These are phyloP conservation scores for Chrosomus eos DNA, from an alignment of 2,797 vertebrate species.

Conservation along the genomic window DNA sequence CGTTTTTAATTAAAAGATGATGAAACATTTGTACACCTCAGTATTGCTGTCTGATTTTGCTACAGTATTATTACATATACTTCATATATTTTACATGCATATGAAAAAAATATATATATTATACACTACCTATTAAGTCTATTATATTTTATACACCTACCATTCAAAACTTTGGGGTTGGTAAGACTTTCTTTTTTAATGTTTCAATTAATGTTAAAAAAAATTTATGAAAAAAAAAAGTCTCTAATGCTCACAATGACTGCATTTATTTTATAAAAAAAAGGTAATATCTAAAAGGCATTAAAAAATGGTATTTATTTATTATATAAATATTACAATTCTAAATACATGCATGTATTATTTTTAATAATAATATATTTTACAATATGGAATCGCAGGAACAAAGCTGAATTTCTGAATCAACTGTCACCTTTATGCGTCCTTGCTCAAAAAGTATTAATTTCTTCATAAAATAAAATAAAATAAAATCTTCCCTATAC, in stretches of 20 bases:
- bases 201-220: too few relatives aligned
- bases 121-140: too few relatives aligned
- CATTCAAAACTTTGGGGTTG: neutral
- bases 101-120: neutral
- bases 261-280: neutral
- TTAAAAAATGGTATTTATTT: neutral
- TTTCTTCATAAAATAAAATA: neutral
- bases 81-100: neutral
- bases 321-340: neutral
- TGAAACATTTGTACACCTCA: conserved; percentile 71
- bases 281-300: neutral
- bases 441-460: neutral
- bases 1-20: conserved; percentile 78
- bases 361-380: neutral
- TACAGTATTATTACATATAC: neutral
- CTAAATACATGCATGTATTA: neutral
- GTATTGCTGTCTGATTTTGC: conserved; percentile 31
- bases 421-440: neutral
- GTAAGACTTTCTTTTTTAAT: neutral
- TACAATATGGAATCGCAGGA: too few relatives aligned
- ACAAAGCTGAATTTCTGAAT: neutral
- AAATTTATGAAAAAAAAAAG: too few relatives aligned
- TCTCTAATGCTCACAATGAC: neutral
- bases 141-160: neutral
- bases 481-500: neutral